Evolutionary conservation across 23 tunicate species (phyloP).

Genomic region (Clavelina lepadiformis): DNA sequence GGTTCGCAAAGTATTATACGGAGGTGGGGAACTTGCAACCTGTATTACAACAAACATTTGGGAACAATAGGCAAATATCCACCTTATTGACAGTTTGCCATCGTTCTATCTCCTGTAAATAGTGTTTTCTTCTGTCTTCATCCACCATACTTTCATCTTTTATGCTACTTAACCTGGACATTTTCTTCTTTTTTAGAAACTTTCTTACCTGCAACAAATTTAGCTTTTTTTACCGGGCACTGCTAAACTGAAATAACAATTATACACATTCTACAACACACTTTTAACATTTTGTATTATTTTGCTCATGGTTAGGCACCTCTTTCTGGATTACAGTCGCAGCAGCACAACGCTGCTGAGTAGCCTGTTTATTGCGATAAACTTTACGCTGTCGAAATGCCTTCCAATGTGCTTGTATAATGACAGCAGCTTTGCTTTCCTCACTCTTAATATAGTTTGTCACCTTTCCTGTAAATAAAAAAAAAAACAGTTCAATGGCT

Average conservation of each 20-base stretch:
- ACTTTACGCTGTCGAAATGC: slow-evolving; percentile 47
- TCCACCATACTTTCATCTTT: background rate
- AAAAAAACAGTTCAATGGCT: no score
- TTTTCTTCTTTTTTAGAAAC: slow-evolving; percentile 1
- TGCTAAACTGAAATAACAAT: background rate
- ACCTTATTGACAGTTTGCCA: slow-evolving; percentile 51
- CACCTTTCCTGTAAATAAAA: slow-evolving; percentile 20
- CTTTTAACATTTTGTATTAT: no score
- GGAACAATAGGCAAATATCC: background rate
- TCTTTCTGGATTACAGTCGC: slow-evolving; percentile 50
- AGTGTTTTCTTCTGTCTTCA: slow-evolving; percentile 11
- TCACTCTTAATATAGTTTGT: slow-evolving; percentile 37
- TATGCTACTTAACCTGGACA: background rate
- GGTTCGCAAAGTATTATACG: no score
- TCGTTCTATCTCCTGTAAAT: slow-evolving; percentile 25
- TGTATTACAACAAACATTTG: background rate
- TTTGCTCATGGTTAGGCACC: no score
- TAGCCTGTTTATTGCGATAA: slow-evolving; percentile 7
- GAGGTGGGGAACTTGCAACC: background rate
- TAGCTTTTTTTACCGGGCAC: background rate
- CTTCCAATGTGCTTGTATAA: slow-evolving; percentile 63
- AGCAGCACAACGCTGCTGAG: slow-evolving; percentile 21
- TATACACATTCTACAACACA: background rate
- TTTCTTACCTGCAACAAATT: slow-evolving; percentile 5
- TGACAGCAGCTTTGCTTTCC: slow-evolving; percentile 50